Base-by-base conservation (phyloP, 2,888 invertebrate species). In the Panzeria rudis region DNA sequence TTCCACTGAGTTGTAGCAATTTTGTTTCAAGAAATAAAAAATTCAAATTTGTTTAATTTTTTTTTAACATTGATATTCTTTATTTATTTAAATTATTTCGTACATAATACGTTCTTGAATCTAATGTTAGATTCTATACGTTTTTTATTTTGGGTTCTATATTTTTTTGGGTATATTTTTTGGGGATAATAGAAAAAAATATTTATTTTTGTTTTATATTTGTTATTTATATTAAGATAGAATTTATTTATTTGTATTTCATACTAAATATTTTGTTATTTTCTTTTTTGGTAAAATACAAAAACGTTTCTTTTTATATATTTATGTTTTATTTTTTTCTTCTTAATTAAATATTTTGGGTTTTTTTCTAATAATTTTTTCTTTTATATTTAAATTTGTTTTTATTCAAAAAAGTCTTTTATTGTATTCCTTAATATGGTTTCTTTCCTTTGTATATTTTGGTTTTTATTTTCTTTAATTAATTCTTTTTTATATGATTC, bases 361-460 rank as follows among this genome's bases (percentile, higher is more conserved):
- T 47, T 47, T n/a, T 64, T 15, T 52, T 44, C 9, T 61, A 35
- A 44, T 41, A 78, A 79, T 84, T 75, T 59, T 68, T 78, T 29
- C n/a, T 54, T 29, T 73, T 47, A 9, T 59, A 56, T 50, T 29
- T 69, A 64, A 59, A 5, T 54, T 71, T n/a, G 52, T 61, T 61
- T 25, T 68, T 50, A 9, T 66, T 78, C 50, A 76, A 79, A n/a
- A n/a, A 84, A 85, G 78, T 81, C 78, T 81, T 85, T 77, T 81
- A 69, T 81, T 79, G 71, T 79, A 59, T 78, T 81, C 73, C 84
- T 85, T 78, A 78, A 84, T 75, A 78, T 66, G 79, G 79, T 66
- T 66, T 66, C 61, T 80, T 73, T 83, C 11, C 15, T 15, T 25
- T 47, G 5, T 56, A 29, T 56, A 71, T 32, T 15, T 29, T 61